A percentile compares a stretch with the other conserved stretches of the same genome.
Conservation (phyloP, 1,140 invertebrate genomes). For the Drosophila mauritiana region DNA sequence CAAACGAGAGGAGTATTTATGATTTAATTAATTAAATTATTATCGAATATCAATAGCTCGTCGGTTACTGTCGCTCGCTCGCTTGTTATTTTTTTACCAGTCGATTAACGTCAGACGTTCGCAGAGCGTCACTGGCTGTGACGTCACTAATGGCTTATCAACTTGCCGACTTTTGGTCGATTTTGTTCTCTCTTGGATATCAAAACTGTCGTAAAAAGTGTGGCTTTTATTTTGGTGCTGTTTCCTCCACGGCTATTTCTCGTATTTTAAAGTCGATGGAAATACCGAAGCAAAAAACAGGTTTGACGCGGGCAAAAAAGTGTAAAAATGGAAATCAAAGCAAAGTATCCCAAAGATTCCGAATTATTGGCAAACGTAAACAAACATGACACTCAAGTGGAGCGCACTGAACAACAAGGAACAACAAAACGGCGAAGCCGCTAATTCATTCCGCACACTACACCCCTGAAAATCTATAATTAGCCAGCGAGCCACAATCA, state of each 20-base stretch:
- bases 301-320: constrained; percentile 51
- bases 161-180: neutral
- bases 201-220: neutral
- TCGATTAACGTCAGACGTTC: neutral
- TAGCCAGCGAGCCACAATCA: constrained; percentile 20
- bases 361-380: constrained; percentile 35
- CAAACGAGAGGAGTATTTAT: neutral
- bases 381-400: constrained; percentile 66
- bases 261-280: constrained; percentile 12
- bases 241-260: constrained; percentile 1
- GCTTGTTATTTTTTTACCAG: neutral
- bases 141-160: constrained; percentile 7
- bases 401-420: constrained; percentile 21
- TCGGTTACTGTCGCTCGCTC: neutral
- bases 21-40: neutral
- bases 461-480: constrained; percentile 21
- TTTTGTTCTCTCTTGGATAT: constrained; percentile 1
- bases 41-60: neutral
- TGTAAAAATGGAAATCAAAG: constrained; percentile 49
- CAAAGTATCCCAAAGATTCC: constrained; percentile 18
- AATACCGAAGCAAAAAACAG: constrained; percentile 37
- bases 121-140: neutral
- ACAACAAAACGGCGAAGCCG: neutral
- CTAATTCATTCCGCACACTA: constrained; percentile 15
- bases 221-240: neutral